phyloP scores from a whole-genome alignment of 1,140 invertebrate genomes.

The Drosophila melanica region DNA sequence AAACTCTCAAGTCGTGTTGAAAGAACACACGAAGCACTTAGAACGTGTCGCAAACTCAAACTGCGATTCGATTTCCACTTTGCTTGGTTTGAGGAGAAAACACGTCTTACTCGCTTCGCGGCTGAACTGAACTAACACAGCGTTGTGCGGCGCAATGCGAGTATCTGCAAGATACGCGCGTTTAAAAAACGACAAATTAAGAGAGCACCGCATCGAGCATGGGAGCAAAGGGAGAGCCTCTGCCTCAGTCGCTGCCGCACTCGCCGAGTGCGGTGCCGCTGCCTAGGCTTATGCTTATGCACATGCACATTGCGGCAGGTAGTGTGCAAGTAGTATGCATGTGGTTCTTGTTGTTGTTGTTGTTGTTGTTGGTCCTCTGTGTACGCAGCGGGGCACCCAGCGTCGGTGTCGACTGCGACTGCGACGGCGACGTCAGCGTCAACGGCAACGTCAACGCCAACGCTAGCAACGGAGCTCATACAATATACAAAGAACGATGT shows the following conservation, averaged over 20 bases:
- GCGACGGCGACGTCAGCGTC: neutral
- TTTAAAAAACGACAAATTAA: slow-evolving; percentile 49
- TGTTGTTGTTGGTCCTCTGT: slow-evolving; percentile 4
- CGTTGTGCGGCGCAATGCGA: slow-evolving; percentile 45
- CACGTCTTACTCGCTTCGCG: slow-evolving; percentile 84
- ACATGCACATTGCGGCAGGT: slow-evolving; percentile 62
- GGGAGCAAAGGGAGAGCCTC: slow-evolving; percentile 21
- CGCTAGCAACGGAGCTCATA: slow-evolving; percentile 7
- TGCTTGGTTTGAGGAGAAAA: slow-evolving; percentile 66
- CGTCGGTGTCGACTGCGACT: slow-evolving; percentile 22
- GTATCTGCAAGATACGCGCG: slow-evolving; percentile 52
- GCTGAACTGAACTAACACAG: slow-evolving; percentile 71
- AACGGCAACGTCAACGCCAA: slow-evolving; percentile 1
- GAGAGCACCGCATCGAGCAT: slow-evolving; percentile 32
- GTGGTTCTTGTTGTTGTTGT: too few species aligned
- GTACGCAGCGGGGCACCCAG: slow-evolving; percentile 31
- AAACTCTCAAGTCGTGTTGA: slow-evolving; percentile 34
- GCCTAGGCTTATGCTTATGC: slow-evolving; percentile 43
- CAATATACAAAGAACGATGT: slow-evolving; percentile 41
- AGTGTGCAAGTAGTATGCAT: slow-evolving; percentile 28
- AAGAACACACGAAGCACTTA: slow-evolving; percentile 70
- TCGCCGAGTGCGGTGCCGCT: slow-evolving; percentile 4
- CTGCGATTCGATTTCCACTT: slow-evolving; percentile 47
- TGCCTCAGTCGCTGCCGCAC: neutral
- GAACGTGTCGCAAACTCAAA: slow-evolving; percentile 74